These are phyloP conservation scores for Riparia riparia DNA, from an alignment of 2,113 vertebrate genomes.

Conservation along the genomic window DNA sequence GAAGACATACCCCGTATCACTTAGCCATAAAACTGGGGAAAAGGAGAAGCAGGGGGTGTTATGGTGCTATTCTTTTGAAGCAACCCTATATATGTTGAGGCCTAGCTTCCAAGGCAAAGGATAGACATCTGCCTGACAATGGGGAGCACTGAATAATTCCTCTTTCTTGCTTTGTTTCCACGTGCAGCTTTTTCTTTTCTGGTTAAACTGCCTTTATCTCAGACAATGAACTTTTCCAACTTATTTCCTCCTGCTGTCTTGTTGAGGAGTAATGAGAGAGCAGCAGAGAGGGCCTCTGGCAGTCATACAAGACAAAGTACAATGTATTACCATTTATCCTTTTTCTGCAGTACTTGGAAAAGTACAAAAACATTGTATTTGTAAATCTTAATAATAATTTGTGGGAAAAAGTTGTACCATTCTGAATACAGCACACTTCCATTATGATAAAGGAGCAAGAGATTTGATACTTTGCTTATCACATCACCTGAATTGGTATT, in stretches of 20 bases:
- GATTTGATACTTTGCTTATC: neutral
- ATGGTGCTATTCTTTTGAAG: neutral
- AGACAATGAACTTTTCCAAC: neutral
- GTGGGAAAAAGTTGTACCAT: neutral
- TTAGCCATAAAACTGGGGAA: neutral
- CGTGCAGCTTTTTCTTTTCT: neutral
- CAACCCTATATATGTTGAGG: rapidly evolving
- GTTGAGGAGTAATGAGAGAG: neutral
- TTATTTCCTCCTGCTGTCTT: neutral
- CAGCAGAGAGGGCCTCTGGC: neutral
- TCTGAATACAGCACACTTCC: neutral
- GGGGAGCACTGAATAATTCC: neutral
- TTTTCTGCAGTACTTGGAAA: neutral
- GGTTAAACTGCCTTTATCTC: neutral
- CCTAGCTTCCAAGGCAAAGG: neutral
- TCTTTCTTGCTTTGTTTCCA: neutral
- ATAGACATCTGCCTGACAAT: neutral
- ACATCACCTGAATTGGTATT: neutral
- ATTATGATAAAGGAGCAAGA: neutral
- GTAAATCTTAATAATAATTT: neutral
- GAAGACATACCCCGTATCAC: neutral
- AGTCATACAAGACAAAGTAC: neutral
- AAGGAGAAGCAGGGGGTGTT: neutral
- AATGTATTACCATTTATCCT: neutral
- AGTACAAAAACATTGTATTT: neutral